Evolutionary conservation across 2,113 vertebrate species (phyloP), one percentile per base, ranked within the genome.

Genomic region (Psilopogon haemacephalus): DNA sequence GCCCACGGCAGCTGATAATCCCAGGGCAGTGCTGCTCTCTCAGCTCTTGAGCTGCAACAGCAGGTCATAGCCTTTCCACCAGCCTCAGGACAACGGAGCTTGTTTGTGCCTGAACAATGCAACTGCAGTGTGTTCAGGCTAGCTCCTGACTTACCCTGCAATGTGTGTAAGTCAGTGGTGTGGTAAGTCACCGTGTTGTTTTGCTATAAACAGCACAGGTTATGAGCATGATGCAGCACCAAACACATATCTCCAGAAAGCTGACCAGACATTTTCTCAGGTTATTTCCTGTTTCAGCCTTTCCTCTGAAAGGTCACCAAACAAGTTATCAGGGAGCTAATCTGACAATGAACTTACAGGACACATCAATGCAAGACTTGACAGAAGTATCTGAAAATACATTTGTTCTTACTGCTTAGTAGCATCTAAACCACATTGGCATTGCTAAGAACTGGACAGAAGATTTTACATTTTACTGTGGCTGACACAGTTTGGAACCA

Each of bases 171-270:
- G 12, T 30, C 52, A 78, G 48, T 1, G 0, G 5, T 8, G 46
- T 12, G 19, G 0, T 38, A 33, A 60, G 1, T 15, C 0, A 0
- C 38, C 12, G 13, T 52, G 17, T 42, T 64, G 21, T 48, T 67
- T 68, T 75, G 42, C 50, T 72, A 35, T 33, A 9, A 60, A 20
- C 35, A 75, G 58, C 56, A 46, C 1, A 37, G 30, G 18, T 26
- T 56, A 38, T 64, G 65, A 77, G 20, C 20, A 4, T 21, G 32
- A 75, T 26, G 12, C 21, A 72, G 44, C 24, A 71, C 10, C 17
- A 44, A 84, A 44, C 5, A 1, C 8, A 74, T 42, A 16, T 23
- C 27, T 86, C 56, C 35, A n/a, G 18, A 63, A 64, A 54, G 62
- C 33, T 72, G 28, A n/a, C 27, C 0, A 0, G 26, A 15, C 11